Evolutionary conservation across 2,888 invertebrate genomes (phyloP), one percentile per base, ranked within the genome.

Genomic region (Amphiduros pacificus): DNA sequence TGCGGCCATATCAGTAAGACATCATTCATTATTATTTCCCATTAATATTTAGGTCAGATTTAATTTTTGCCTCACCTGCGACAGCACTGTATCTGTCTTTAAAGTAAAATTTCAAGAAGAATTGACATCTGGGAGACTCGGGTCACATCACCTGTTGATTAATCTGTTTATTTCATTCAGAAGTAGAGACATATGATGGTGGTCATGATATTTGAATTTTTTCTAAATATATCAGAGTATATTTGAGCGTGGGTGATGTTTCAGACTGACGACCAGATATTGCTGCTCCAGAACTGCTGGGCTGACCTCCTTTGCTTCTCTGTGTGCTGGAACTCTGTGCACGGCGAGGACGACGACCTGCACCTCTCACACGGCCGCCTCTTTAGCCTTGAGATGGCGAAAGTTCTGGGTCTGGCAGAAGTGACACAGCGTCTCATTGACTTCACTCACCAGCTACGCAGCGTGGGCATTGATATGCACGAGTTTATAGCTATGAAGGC

Each of bases 401-500:
- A 76, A 48, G 70, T 72, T 20, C 84, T 87, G 73, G 90, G 90
- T 66, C 86, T 92, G 77, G 92, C 72, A n/a, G 79, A 93, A 57
- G 94, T 95, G 80, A 94, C 96, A 77, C 93, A 93, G 82, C 87
- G 95, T 65, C 94, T 97, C 93, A 87, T 97, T 72, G 92, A 93
- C 80, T 91, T 97, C 83, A 94, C 95, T 0, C 93, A 95, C 79
- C 94, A 95, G 82, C 85, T 97, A 76, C 86, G 94, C 73, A 85
- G 94, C 71, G 86, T 97, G 69, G 87, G 92, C 73, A 92, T 97
- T 40, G 96, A 97, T 85, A 89, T 93, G 76, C 94, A 94, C 83
- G 97, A 97, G 85, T 97, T 94, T 83, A 94, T 95, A 72, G 94
- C 94, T 71, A 90, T 97, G 87, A 97, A 97, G 86, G 94, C 94